These are phyloP conservation scores for Pseudorhiza aurosa DNA, from an alignment of 30 jellyfish, hydroid and myxozoan species.

Conservation along the genomic window DNA sequence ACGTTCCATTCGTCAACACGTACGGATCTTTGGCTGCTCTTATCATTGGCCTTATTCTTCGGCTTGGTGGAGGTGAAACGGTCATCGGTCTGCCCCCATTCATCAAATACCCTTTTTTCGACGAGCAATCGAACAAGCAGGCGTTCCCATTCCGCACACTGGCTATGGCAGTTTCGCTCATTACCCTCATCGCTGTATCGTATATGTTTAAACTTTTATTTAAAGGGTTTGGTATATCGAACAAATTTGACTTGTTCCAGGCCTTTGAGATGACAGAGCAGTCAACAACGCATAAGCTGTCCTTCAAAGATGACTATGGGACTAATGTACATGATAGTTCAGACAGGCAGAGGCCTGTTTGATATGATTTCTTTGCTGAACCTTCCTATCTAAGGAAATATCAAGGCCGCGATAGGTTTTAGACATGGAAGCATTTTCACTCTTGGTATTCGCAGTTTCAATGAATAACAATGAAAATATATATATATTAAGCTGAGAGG, in stretches of 20 bases:
- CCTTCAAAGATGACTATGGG: background rate
- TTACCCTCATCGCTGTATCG: constrained; percentile 76
- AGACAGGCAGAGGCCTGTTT: background rate
- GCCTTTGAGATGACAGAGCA: constrained; percentile 3
- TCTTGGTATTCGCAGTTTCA: too few relatives aligned
- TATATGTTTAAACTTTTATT: background rate
- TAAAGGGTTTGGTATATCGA: background rate
- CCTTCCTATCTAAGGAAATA: too few relatives aligned
- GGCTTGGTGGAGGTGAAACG: constrained; percentile 86
- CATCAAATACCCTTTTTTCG: constrained; percentile 82
- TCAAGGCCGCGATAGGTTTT: too few relatives aligned
- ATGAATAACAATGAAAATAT: too few relatives aligned
- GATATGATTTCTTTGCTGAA: too few relatives aligned
- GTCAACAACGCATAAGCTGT: background rate
- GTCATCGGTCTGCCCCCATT: constrained; percentile 64
- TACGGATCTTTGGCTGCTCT: constrained; percentile 88
- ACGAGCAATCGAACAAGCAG: constrained; percentile 44
- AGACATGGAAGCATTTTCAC: too few relatives aligned
- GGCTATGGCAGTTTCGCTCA: constrained; percentile 82
- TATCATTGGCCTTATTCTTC: constrained; percentile 70
- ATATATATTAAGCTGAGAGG: too few relatives aligned
- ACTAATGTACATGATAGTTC: background rate
- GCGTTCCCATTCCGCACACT: constrained; percentile 89
- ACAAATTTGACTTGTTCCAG: background rate
- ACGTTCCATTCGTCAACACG: constrained; percentile 82